These are phyloP conservation scores for Rhinogobius similis DNA, from an alignment of 2,113 vertebrate species.

Conservation along the genomic window DNA sequence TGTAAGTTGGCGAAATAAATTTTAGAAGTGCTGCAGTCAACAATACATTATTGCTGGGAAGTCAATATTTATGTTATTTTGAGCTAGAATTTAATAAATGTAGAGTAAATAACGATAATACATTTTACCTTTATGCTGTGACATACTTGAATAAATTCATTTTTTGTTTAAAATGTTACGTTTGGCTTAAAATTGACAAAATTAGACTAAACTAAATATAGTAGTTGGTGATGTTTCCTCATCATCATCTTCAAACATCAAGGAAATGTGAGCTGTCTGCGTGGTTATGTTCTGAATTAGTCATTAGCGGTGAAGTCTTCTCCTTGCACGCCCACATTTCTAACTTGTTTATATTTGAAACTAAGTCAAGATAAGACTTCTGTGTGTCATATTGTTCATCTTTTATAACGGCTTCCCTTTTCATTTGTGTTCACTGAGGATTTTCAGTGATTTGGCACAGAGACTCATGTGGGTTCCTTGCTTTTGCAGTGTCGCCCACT, in stretches of 20 bases:
- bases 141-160: no score
- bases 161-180: no score
- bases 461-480: constrained; percentile 48
- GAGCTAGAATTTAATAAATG: no score
- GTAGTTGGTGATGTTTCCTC: no score
- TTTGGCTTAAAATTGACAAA: no score
- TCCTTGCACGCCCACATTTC: constrained; percentile 18
- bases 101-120: no score
- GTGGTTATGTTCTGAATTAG: constrained; percentile 47
- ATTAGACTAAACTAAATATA: no score
- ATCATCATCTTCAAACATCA: neutral
- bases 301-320: constrained; percentile 29
- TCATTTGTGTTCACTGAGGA: constrained; percentile 39
- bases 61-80: no score
- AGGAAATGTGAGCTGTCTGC: constrained; percentile 23
- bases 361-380: neutral
- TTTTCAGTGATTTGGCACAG: constrained; percentile 46
- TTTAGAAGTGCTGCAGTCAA: no score
- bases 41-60: no score
- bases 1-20: no score
- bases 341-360: neutral
- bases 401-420: constrained; percentile 36
- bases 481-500: constrained; percentile 57
- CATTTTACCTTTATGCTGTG: no score
- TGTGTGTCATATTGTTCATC: constrained; percentile 2